phyloP scores from a whole-genome alignment of 2,888 invertebrate genomes.

The Eilema caniola region DNA sequence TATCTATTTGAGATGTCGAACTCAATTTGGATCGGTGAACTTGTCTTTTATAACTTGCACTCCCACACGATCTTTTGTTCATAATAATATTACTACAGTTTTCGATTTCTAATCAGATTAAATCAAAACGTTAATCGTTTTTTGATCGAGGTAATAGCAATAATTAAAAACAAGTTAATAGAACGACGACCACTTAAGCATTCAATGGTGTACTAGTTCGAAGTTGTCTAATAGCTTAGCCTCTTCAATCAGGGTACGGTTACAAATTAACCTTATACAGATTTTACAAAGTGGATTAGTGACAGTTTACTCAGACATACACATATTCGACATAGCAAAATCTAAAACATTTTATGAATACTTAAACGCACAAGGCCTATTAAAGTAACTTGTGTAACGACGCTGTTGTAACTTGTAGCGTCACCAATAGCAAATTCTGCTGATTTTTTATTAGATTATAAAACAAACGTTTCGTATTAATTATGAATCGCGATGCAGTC shows the following conservation, averaged over 20 bases:
- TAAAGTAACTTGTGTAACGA: slow-evolving; percentile 63
- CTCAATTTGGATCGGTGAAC: slow-evolving; percentile 77
- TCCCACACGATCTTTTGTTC: slow-evolving; percentile 53
- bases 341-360: slow-evolving; percentile 72
- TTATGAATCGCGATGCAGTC: slow-evolving; percentile 80
- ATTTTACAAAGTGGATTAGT: slow-evolving; percentile 36
- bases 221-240: slow-evolving; percentile 65
- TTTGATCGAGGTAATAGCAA: slow-evolving; percentile 58
- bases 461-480: slow-evolving; percentile 86
- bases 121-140: slow-evolving; percentile 49
- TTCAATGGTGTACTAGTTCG: slow-evolving; percentile 65
- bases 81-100: slow-evolving; percentile 49
- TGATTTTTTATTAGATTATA: slow-evolving; percentile 84
- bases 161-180: slow-evolving; percentile 65
- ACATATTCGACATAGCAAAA: slow-evolving; percentile 57
- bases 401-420: slow-evolving; percentile 70
- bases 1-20: slow-evolving; percentile 84
- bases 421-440: slow-evolving; percentile 71
- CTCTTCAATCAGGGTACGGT: slow-evolving; percentile 57
- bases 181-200: slow-evolving; percentile 67
- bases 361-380: slow-evolving; percentile 68
- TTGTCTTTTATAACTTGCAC: slow-evolving; percentile 68
- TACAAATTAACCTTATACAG: slow-evolving; percentile 60
- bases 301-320: slow-evolving; percentile 22
- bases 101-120: slow-evolving; percentile 55